Evolutionary conservation across 2,113 vertebrate genomes (phyloP).

Genomic region (Polyodon spathula): DNA sequence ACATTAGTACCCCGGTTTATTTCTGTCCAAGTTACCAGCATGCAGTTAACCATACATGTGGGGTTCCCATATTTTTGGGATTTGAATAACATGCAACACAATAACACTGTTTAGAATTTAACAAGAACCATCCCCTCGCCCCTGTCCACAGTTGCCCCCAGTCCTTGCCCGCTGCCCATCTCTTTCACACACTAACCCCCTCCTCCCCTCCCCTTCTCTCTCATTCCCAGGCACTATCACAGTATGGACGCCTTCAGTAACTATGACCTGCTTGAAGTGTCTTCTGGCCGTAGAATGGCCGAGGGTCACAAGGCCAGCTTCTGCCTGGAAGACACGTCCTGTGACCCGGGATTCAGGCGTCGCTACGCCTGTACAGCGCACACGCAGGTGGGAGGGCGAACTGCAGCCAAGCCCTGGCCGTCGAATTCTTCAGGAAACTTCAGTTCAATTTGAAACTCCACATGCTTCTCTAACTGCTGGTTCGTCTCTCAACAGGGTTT

Average conservation of each 20-base stretch:
- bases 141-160: neutral
- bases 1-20: too few relatives aligned
- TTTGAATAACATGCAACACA: too few relatives aligned
- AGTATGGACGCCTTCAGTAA: conserved; percentile 72
- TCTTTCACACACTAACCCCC: neutral
- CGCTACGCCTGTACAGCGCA: conserved; percentile 68
- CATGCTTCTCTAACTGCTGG: neutral
- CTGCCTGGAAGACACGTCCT: conserved; percentile 68
- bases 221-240: conserved; percentile 65
- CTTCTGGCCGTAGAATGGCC: conserved; percentile 50
- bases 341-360: conserved; percentile 50
- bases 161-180: neutral
- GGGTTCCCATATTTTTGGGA: neutral
- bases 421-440: too few relatives aligned
- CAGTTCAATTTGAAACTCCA: neutral
- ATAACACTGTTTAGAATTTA: too few relatives aligned
- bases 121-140: neutral
- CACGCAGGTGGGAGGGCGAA: conserved; percentile 61
- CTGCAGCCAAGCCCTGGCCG: too few relatives aligned
- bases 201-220: neutral
- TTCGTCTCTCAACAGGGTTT: conserved; percentile 46
- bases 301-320: conserved; percentile 75
- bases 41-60: too few relatives aligned
- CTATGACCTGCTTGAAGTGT: conserved; percentile 59
- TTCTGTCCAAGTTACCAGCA: too few relatives aligned